A percentile compares a stretch with the other conserved stretches of the same genome.
phyloP scores from a whole-genome alignment of 2,888 invertebrate genomes.

The Thecophora atra region DNA sequence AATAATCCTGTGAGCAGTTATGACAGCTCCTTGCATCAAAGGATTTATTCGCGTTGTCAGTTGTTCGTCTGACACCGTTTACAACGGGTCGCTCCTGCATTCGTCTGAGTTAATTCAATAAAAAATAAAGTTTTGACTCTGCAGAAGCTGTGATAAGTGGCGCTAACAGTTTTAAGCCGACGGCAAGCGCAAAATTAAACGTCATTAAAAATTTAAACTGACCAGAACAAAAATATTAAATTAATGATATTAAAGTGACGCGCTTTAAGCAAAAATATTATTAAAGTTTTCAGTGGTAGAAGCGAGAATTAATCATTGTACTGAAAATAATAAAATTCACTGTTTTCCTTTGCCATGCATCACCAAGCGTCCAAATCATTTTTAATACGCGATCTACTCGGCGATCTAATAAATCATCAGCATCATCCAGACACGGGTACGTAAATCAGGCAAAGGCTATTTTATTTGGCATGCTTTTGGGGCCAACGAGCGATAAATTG shows the following conservation, averaged over 20 bases:
- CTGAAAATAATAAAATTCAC: neutral
- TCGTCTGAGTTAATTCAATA: neutral
- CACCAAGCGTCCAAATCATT: conserved; percentile 79
- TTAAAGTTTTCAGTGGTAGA: neutral
- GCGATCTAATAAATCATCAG: conserved; percentile 69
- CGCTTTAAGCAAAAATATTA: neutral
- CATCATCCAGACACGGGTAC: conserved; percentile 67
- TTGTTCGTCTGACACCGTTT: conserved; percentile 59
- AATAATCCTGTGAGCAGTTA: conserved; percentile 20
- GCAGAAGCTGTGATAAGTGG: conserved; percentile 5
- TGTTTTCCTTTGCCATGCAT: conserved; percentile 62
- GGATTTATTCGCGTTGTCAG: conserved; percentile 59
- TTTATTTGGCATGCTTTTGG: neutral
- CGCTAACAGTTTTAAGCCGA: conserved; percentile 10
- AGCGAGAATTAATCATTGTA: neutral
- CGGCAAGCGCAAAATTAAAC: conserved; percentile 20
- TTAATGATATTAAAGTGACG: neutral
- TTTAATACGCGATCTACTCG: conserved; percentile 83
- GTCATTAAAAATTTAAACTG: conserved; percentile 1
- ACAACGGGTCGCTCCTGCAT: conserved; percentile 51
- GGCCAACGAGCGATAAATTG: too few species aligned
- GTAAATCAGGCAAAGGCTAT: conserved; percentile 20
- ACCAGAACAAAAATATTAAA: neutral
- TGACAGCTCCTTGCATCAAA: conserved; percentile 46
- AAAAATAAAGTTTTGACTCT: neutral